Base-by-base conservation (phyloP, 2,113 vertebrate species). In the Lipophrys pholis region DNA sequence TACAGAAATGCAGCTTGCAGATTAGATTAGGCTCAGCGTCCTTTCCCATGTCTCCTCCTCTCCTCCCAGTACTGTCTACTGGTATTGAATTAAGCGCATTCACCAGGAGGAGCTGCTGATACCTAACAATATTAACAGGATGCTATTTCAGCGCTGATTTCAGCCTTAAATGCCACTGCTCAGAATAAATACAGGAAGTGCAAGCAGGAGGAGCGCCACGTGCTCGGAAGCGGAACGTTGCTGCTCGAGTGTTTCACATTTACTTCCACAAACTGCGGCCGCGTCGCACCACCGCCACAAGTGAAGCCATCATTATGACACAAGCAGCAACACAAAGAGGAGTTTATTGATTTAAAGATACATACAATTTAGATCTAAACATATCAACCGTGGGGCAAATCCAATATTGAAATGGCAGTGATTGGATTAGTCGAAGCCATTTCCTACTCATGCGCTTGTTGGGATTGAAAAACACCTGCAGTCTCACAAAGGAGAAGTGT, bases 161-260 rank as follows among this genome's bases (percentile, higher is more conserved):
- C 64, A 78, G 86, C 63, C 75, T 80, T 67, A 89, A 83, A 86
- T 85, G 83, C 78, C 56, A 83, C 36, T 82, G 77, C 81, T 84
- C 81, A 78, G 80, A 73, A 90, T 88, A 86, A 90, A 91, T 71
- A 90, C 76, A 90, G 86, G 88, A 92, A 89, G 86, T 68, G 49
- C 40, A 54, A 78, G 78, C 60, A 15, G 66, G 72, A 76, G 53
- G 72, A 76, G 53, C 49, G 60, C 48, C 38, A 39, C 42, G 8
- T 63, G 48, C 51, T 80, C 16, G 35, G 78, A 78, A 76, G 73
- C 67, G 49, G 60, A 43, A 52, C 11, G 6, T 69, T 64, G 48
- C 53, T 56, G 59, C 59, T 73, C 35, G 70, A 78, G 76, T 76
- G 68, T 71, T 84, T 85, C 73, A 82, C 66, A 78, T 83, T 73